Evolutionary conservation across 2,888 invertebrate species (phyloP).

Genomic region (Conops quadrifasciatus): DNA sequence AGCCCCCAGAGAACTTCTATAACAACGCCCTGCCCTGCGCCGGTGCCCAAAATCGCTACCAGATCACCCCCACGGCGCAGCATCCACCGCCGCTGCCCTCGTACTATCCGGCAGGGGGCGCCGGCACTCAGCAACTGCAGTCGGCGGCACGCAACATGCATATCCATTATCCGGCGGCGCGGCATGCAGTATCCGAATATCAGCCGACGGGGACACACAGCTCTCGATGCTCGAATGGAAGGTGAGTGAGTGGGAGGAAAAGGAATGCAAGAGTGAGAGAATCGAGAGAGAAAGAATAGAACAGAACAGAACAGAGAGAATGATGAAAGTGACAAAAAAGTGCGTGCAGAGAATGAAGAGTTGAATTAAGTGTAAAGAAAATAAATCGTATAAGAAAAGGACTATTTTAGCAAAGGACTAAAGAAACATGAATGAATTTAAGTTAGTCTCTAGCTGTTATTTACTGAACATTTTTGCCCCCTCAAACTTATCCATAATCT

Average conservation of each 20-base stretch:
- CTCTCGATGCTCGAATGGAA: slow-evolving; percentile 60
- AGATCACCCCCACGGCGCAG: slow-evolving; percentile 64
- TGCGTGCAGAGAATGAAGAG: not conserved
- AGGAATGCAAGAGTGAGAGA: too few relatives aligned
- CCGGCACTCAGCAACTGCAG: slow-evolving; percentile 47
- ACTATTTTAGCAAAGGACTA: too few relatives aligned
- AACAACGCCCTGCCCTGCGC: slow-evolving; percentile 62
- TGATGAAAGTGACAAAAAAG: too few relatives aligned
- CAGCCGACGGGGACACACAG: slow-evolving; percentile 61
- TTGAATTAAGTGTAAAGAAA: too few relatives aligned
- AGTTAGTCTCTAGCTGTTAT: not conserved
- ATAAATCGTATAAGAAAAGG: too few relatives aligned
- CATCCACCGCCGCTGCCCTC: slow-evolving; percentile 64
- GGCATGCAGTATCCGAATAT: slow-evolving; percentile 64
- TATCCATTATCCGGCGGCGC: slow-evolving; percentile 64
- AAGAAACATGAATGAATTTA: too few relatives aligned
- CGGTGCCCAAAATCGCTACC: slow-evolving; percentile 62
- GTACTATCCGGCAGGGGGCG: slow-evolving; percentile 56
- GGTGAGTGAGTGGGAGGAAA: slow-evolving; percentile 46
- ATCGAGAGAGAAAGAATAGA: too few relatives aligned
- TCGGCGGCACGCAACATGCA: slow-evolving; percentile 60
- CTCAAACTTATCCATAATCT: slow-evolving; percentile 5
- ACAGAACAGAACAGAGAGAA: too few relatives aligned
- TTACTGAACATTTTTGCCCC: slow-evolving; percentile 6
- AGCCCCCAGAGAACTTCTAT: slow-evolving; percentile 60